Conservation (phyloP, 1,140 invertebrate species). For the Bombyx mori region ASM3026992v2 NC_085109.1:5145001-5145500, state of each 20-base stretch:
- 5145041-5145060: constrained; percentile 46
- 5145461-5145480: no score
- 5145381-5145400: background rate
- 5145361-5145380: background rate
- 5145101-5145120: constrained; percentile 36
- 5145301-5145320: constrained; percentile 6
- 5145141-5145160: constrained; percentile 23
- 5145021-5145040: constrained; percentile 29
- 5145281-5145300: constrained; percentile 4
- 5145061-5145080: constrained; percentile 34
- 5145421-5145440: no score
- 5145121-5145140: constrained; percentile 38
- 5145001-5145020: constrained; percentile 4
- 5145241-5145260: constrained; percentile 13
- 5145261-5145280: constrained; percentile 5
- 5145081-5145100: constrained; percentile 16
- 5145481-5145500: no score
- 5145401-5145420: background rate
- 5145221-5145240: constrained; percentile 21
- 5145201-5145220: constrained; percentile 41
- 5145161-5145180: constrained; percentile 34
- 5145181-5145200: constrained; percentile 25
- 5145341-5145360: constrained; percentile 8
- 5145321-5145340: constrained; percentile 7
- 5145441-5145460: no score